Evolutionary conservation across 2,113 vertebrate genomes (phyloP), one percentile per base, ranked within the genome.

Genomic region (Podarcis cretensis): DNA sequence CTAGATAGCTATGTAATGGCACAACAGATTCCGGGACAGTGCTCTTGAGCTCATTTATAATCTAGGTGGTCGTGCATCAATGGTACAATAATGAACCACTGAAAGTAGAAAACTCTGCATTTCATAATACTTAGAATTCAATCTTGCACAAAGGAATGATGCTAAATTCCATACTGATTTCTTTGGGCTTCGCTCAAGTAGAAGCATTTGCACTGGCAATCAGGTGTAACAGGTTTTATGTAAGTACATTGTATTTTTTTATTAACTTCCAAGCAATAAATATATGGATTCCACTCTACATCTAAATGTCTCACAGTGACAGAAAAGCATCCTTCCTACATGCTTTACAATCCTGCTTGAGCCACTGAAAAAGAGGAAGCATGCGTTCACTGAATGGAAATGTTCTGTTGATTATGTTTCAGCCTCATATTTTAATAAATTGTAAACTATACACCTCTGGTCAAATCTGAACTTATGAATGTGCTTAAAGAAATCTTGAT

Each of bases 71-170:
- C 76, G 32, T 23, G 54, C 30, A 77, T 84, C 25, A 82, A 73
- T 32, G 89, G 79, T 84, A 73, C 73, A 86, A 54, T 88, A 90
- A 35, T 35, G 37, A 87, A 65, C 14, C 30, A 1, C 35, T 13
- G 40, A 84, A 86, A 74, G 85, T 73, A 86, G 76, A 76, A 86
- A 85, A 73, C 21, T 54, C 78, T 1, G 48, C 83, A 37, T 68
- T 78, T 90, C 88, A 69, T 90, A 81, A 82, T 32, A 81, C 74
- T 18, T 92, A 90, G 91, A 91, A 89, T 93, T 91, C 89, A 89
- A 37, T 79, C 79, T 37, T 81, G 66, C n/a, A 86, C 89, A 0
- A 90, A 83, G 78, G 18, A 73, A 78, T 76, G 81, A 63, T 71
- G 84, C 59, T 87, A 85, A 92, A 87, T 3, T 21, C 79, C 73